A percentile compares a stretch with the other conserved stretches of the same genome.
These are phyloP conservation scores for Heterodera schachtii DNA, from an alignment of 1,140 invertebrate genomes.

Conservation along the genomic window DNA sequence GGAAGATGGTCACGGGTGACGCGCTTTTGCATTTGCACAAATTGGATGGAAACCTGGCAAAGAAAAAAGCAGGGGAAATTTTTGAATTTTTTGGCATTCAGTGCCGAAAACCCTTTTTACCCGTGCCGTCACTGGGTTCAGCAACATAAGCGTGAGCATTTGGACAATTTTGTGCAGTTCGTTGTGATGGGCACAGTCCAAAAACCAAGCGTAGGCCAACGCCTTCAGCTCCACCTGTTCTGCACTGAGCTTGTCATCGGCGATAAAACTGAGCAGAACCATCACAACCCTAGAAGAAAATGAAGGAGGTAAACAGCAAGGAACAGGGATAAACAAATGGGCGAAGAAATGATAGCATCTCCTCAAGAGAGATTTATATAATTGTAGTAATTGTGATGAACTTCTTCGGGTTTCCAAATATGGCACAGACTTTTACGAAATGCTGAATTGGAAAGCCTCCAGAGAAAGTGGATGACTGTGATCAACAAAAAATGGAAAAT, in stretches of 20 bases:
- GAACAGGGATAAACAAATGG: no score
- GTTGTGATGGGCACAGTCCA: constrained; percentile 78
- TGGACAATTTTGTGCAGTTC: constrained; percentile 75
- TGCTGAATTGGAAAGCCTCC: no score
- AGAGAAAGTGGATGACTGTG: no score
- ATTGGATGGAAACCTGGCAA: constrained; percentile 75
- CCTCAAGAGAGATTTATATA: no score
- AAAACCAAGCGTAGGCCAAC: constrained; percentile 59
- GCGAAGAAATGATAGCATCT: no score
- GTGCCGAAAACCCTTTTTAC: constrained; percentile 45
- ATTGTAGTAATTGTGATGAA: no score
- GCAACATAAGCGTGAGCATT: constrained; percentile 80
- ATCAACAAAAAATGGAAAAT: no score
- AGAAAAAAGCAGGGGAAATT: not conserved
- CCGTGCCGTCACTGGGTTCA: constrained; percentile 80
- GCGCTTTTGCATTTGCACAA: constrained; percentile 72
- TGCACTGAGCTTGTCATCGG: constrained; percentile 49
- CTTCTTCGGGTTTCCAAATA: no score
- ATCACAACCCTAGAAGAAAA: constrained; percentile 52
- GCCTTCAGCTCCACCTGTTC: constrained; percentile 49
- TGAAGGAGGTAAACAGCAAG: not conserved
- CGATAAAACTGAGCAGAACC: constrained; percentile 60
- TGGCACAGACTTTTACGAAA: no score
- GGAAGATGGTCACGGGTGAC: constrained; percentile 54
- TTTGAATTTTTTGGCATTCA: no score